Evolutionary conservation across 2,888 invertebrate species (phyloP), one percentile per base, ranked within the genome.

Genomic region (Plemyria rubiginata): DNA sequence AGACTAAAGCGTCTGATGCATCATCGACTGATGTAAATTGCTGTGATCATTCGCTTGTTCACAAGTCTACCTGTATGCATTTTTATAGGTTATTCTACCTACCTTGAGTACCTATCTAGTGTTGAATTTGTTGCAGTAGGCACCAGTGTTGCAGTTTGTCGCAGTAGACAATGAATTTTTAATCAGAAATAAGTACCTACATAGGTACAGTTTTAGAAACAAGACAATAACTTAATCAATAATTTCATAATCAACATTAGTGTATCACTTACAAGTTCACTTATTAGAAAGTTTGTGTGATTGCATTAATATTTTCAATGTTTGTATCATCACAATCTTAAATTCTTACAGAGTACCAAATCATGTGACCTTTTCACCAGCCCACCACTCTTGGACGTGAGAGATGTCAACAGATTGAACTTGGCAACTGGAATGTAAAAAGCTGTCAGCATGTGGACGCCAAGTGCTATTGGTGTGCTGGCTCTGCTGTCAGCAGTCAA

Each of bases 401-500:
- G 81, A 75, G 75, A 81, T 79, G 78, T 84, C 75, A 80, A 62
- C 46, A 15, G 46, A 46, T 15, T 40, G 56, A 48, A 46, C 45
- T 45, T 51, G 22, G 22, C 2, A 22, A 22, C 57, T 54, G 60
- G 62, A 60, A 65, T 67, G 67, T 70, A 75, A 70, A 66, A 48
- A 53, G 56, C 13, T 29, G 15, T 65, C 71, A 80, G 50, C 68
- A 88, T 89, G 90, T 75, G 76, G 73, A 65, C 62, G 32, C 50
- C 78, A 59, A 67, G 78, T 41, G 68, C 80, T 54, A 62, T 79
- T n/a, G 77, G 79, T 70, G 78, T 87, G 52, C 65, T 85, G 61
- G 81, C 79, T 62, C 73, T 87, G 66, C 67, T 88, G 61, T 72
- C 78, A 9, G 60, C 74, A 9, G 86, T 76, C 11, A 64, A 70